Evolutionary conservation across 2,113 vertebrate genomes (phyloP), one percentile per base, ranked within the genome.

Genomic region (Asarcornis scutulata): DNA sequence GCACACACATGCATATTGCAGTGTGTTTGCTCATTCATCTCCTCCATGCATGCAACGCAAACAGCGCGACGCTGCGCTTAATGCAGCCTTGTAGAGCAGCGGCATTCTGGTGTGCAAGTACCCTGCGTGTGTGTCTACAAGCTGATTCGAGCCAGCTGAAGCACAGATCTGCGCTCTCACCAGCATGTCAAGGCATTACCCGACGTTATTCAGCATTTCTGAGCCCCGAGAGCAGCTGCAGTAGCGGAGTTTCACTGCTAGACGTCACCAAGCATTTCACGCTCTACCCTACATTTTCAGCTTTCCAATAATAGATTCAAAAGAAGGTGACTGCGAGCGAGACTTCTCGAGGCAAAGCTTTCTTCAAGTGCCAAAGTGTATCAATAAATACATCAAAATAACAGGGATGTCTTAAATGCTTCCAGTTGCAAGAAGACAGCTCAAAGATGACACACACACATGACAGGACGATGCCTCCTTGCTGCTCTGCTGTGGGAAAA

Each of bases 11-110:
- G 14, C 5, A 32, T 25, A 38, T 18, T 18, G 50, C 52, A 40
- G 22, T 26, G 36, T 66, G 44, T 48, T 67, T 66, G 73, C 46
- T 79, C 46, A 9, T 26, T 50, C 60, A 17, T 17, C 31, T 50
- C 40, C 56, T 13, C 25, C 26, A 16, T 0, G 1, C 44, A 26
- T 0, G 20, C n/a, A 60, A 53, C 56, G 44, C 14, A 53, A 86
- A 67, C 20, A 48, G 40, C 4, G 1, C 5, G 13, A n/a, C 31
- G 15, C 2, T 1, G 14, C 9, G 6, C 25, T 53, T 42, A 22
- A 40, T 12, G 38, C 26, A 15, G 27, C 8, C 31, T 38, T 17
- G 27, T 22, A 22, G 31, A 2, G 21, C 38, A 0, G 2, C 22
- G 38, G 46, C 17, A 10, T 31, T 53, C 38, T 13, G 16, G 11